Conservation (phyloP, 2,113 vertebrate species). For the Psammodynastes pulverulentus region DNA sequence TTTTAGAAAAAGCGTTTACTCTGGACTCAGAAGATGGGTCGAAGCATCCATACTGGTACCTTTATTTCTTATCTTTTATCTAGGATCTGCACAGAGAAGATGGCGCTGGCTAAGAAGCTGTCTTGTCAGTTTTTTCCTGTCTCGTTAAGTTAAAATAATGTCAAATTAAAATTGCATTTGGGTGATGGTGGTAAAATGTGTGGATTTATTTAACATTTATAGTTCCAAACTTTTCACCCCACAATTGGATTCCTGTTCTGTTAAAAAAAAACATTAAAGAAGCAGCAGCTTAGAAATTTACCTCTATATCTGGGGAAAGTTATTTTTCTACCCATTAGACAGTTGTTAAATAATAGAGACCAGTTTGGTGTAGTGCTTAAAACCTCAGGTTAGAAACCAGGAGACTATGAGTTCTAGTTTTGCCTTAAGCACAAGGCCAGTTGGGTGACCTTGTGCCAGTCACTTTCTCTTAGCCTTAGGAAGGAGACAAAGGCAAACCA, state of each 20-base stretch:
- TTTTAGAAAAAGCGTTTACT: constrained; percentile 39
- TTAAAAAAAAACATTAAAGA: not conserved
- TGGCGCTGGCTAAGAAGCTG: constrained; percentile 31
- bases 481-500: not conserved
- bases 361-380: not conserved
- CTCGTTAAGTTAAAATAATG: constrained; percentile 17
- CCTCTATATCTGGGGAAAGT: not conserved
- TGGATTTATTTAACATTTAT: not conserved
- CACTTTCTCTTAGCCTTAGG: not conserved
- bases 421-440: not conserved
- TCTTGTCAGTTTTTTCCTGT: not conserved
- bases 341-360: not conserved
- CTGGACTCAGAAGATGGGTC: constrained; percentile 43
- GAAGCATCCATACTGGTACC: constrained; percentile 33
- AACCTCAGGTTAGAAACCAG: not conserved
- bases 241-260: too few relatives aligned
- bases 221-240: not conserved
- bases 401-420: not conserved
- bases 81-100: constrained; percentile 23
- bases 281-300: not conserved
- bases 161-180: constrained; percentile 23
- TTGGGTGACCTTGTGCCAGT: not conserved
- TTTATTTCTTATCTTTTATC: constrained; percentile 36
- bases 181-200: accelerated
- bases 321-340: not conserved